Conservation (phyloP, 2,113 vertebrate species). For the Promerops cafer region DNA sequence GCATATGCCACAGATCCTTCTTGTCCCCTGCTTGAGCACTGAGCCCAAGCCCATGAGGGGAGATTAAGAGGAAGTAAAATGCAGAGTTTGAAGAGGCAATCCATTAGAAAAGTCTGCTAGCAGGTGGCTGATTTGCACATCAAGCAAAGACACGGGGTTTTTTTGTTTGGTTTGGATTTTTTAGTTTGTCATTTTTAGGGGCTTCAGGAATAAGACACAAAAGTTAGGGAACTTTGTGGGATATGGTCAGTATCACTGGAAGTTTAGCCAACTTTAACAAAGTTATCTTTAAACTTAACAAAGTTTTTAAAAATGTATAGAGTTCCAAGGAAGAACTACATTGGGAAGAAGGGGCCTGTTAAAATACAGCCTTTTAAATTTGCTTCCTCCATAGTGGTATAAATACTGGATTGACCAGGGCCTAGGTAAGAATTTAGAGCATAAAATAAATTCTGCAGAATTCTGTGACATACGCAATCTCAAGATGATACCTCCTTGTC, state of each 20-base stretch:
- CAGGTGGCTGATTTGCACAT: background rate
- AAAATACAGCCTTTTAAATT: background rate
- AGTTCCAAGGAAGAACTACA: background rate
- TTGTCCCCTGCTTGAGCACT: background rate
- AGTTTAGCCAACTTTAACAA: background rate
- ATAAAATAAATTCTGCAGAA: background rate
- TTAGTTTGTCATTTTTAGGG: background rate
- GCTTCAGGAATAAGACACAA: background rate
- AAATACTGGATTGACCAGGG: background rate
- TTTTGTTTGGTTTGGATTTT: background rate
- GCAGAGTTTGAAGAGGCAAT: background rate
- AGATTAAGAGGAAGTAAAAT: background rate
- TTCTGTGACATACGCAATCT: background rate
- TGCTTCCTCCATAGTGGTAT: background rate
- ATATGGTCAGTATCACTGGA: background rate
- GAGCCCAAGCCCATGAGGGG: background rate
- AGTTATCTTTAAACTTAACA: background rate
- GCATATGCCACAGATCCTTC: background rate
- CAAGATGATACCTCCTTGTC: background rate
- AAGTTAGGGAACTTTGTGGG: background rate
- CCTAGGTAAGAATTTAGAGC: background rate
- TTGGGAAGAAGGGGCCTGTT: background rate
- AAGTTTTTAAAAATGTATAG: background rate
- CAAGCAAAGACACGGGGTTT: rapidly evolving
- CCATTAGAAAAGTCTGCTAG: background rate